Evolutionary conservation across 1,140 invertebrate species (phyloP), one percentile per base, ranked within the genome.

Genomic region (Oreohelix idahoensis): DNA sequence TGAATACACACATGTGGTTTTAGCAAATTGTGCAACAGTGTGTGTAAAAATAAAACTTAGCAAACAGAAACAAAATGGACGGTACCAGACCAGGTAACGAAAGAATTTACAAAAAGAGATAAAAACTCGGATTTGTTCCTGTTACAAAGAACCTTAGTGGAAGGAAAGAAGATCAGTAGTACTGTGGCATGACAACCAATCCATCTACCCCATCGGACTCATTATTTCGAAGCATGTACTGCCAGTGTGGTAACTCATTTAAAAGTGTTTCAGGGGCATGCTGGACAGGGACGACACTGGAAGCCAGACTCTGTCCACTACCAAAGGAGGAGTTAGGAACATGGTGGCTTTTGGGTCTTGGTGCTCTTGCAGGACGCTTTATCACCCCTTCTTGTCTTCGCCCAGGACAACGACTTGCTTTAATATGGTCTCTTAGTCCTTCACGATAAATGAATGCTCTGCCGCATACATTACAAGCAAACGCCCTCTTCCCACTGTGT

Each of bases 111-210:
- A n/a, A n/a, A n/a, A n/a, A n/a, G n/a, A n/a, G n/a, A n/a, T n/a
- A n/a, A n/a, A n/a, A n/a, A n/a, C n/a, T n/a, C n/a, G n/a, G n/a
- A n/a, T n/a, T n/a, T n/a, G n/a, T 45, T 45, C 42, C 15, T 15
- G 15, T 15, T 45, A 15, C 42, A 45, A 45, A 45, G 42, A 45
- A 45, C n/a, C n/a, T n/a, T n/a, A n/a, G n/a, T n/a, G n/a, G n/a
- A n/a, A n/a, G n/a, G 45, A 58, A 58, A 23, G 4, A 92, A 93
- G 0, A 91, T 92, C 58, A 89, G 89, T 26, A 89, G 85, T 26
- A 90, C 88, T 36, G 77, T 20, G 66, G 66, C 13, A 80, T 39
- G 1, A 70, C n/a, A 80, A 80, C 66, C 63, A 80, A 70, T 5
- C 38, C 26, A 49, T 32, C 32, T 32, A 26, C 29, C 20, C 42